phyloP scores from a whole-genome alignment of 2,888 invertebrate genomes.

The Uropetala carovei region DNA sequence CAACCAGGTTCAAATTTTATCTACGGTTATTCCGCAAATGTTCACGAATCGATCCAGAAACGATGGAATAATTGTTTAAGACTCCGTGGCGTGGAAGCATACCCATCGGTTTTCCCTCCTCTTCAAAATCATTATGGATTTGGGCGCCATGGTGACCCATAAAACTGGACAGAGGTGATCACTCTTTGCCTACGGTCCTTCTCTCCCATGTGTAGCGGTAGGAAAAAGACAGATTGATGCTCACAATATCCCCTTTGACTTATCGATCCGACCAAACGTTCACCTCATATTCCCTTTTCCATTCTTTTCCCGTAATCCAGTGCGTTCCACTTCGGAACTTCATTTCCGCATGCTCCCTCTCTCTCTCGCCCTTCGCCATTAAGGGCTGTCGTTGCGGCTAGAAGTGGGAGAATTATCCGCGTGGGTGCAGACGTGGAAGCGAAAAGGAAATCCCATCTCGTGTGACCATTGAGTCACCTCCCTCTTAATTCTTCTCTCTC shows the following conservation, averaged over 20 bases:
- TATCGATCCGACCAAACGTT: conserved; percentile 22
- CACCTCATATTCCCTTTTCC: neutral
- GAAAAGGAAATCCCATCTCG: neutral
- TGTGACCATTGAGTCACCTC: conserved; percentile 16
- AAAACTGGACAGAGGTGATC: neutral
- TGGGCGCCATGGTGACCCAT: neutral
- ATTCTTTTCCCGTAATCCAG: conserved; percentile 37
- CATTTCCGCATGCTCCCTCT: neutral
- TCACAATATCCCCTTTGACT: conserved; percentile 15
- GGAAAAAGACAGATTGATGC: neutral
- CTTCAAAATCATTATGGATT: neutral
- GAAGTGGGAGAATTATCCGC: neutral
- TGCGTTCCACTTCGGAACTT: conserved; percentile 1
- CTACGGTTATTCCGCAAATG: too few relatives aligned
- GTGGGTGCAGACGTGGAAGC: neutral
- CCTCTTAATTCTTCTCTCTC: conserved; percentile 5
- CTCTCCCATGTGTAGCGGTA: neutral
- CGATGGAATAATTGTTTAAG: neutral
- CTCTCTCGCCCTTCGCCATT: neutral
- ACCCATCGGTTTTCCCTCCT: neutral
- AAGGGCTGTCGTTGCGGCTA: too few relatives aligned
- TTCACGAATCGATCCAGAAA: too few relatives aligned
- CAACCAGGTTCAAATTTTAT: too few relatives aligned
- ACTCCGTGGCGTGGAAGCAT: neutral
- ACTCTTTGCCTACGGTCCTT: neutral